Conservation (phyloP, 2,113 vertebrate genomes). For the Pimephales promelas region DNA sequence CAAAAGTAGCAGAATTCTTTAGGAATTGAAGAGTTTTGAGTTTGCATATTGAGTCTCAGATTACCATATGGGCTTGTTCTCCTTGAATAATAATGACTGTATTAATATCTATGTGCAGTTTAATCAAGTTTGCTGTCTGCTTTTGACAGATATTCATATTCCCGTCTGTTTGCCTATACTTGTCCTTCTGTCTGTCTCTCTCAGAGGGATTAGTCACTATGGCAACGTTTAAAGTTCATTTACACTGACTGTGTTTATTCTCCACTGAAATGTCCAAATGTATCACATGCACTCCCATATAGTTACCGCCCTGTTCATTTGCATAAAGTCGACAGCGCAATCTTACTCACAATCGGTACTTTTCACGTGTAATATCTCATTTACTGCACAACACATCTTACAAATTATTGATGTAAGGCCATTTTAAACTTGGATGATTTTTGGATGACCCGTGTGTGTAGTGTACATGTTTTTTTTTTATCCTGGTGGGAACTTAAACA, state of each 20-base stretch:
- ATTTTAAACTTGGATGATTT: too few species aligned
- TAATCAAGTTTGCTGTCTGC: conserved; percentile 29
- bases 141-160: background rate
- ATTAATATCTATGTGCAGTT: conserved; percentile 32
- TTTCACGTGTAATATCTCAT: background rate
- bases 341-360: background rate
- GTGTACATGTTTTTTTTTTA: too few species aligned
- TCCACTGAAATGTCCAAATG: background rate
- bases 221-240: background rate
- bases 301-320: background rate
- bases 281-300: background rate
- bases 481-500: too few species aligned
- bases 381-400: background rate
- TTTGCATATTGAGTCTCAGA: conserved; percentile 13
- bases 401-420: background rate
- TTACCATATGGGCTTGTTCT: conserved; percentile 35
- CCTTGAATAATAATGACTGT: conserved; percentile 42
- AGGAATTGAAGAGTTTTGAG: conserved; percentile 20
- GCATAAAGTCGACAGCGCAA: background rate
- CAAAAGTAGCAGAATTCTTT: background rate
- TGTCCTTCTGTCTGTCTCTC: background rate
- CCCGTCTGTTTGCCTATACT: background rate
- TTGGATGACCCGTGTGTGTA: too few species aligned
- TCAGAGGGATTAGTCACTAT: background rate
- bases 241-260: background rate